Evolutionary conservation across 37 sponge, comb jelly and placozoan species (phyloP), one percentile per base, ranked within the genome.

Genomic region (Diacarnus erythraeanus): DNA sequence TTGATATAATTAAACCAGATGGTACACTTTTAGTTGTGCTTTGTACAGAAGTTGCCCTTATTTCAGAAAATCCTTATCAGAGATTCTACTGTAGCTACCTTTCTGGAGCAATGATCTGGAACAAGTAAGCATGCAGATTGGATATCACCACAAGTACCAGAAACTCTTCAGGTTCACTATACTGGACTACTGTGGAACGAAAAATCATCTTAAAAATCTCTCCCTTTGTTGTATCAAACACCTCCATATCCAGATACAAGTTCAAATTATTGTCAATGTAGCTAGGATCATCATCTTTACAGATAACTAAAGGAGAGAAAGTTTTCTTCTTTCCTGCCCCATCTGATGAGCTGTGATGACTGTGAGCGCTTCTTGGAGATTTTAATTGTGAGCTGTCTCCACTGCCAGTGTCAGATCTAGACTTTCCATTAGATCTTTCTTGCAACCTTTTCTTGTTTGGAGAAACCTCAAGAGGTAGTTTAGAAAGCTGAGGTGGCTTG

Each of bases 231-330:
- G 25, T 56, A 15, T 74, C 59, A 54, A 90, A 90, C 20, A 90
- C 78, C 12, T 90, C 77, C 66, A 84, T 60, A 42, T 81, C 84
- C 64, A 90, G 57, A 40, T 81, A 39, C 25, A 90, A 35, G 22
- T 90, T 59, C 35, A 90, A 31, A 30, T 65, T 90, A 70, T 63
- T 85, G 69, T 90, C 82, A 2, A 90, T 77, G 43, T 81, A 90
- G 34, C 39, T 47, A 0, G 85, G 82, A 25, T 90, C 86, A n/a
- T 84, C 78, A 38, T 77, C 73, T 67, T 76, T 76, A 30, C 57
- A 79, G 20, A 76, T 76, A 27, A 30, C n/a, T 4, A 59, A 29
- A 12, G 80, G 58, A 22, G 80, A 80, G 35, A 1, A 33, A 22
- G 34, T 20, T 74, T 30, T 42, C 20, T 22, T 47, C 27, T 15